Evolutionary conservation across 1,140 invertebrate genomes (phyloP).

Genomic region (Trialeurodes vaporariorum): DNA sequence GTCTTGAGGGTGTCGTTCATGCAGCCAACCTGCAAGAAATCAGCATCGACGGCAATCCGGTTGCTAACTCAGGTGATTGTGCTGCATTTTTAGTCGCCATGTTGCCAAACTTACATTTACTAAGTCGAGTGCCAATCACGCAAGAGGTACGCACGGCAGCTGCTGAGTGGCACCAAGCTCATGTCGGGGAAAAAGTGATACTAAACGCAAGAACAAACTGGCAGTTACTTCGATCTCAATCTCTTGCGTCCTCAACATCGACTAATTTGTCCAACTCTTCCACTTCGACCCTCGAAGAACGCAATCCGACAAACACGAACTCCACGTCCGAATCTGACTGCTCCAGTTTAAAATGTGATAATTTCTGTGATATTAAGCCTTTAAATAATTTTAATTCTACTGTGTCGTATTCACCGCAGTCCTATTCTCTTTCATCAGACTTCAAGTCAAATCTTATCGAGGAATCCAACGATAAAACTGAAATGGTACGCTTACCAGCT

Average conservation of each 20-base stretch:
- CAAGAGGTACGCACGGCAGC: conserved; percentile 60
- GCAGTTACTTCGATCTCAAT: conserved; percentile 59
- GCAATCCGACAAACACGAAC: background rate
- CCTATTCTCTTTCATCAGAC: no score
- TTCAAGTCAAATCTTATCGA: background rate
- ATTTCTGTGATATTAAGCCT: background rate
- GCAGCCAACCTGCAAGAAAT: conserved; percentile 62
- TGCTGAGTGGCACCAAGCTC: conserved; percentile 52
- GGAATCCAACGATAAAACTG: background rate
- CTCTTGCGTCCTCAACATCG: conserved; percentile 32
- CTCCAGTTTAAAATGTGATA: background rate
- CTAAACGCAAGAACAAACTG: conserved; percentile 69
- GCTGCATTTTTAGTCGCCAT: conserved; percentile 66
- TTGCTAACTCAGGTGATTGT: conserved; percentile 58
- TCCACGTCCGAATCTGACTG: background rate
- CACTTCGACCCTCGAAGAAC: background rate
- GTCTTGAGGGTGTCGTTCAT: conserved; percentile 66
- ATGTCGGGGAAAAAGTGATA: conserved; percentile 56
- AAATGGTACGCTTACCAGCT: background rate
- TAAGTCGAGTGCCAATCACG: conserved; percentile 56
- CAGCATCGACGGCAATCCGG: conserved; percentile 75
- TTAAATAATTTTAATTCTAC: background rate
- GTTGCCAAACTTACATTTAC: conserved; percentile 50
- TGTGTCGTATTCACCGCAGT: background rate
- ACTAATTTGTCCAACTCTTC: background rate